Evolutionary conservation across 2,113 vertebrate genomes (phyloP).

Genomic region (Clarias macrocephalus): DNA sequence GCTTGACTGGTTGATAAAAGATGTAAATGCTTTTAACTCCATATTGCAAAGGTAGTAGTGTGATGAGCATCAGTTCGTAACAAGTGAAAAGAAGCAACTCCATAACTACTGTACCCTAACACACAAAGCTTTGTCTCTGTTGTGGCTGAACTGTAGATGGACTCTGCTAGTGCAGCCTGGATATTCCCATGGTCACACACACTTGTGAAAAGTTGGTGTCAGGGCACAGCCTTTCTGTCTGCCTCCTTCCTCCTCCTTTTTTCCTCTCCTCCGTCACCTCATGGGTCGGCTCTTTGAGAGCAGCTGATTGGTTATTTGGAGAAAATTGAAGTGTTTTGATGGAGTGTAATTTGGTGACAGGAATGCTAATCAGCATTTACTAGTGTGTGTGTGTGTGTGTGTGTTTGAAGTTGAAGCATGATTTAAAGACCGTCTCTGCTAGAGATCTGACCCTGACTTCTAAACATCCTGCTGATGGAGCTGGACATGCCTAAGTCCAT

Average conservation of each 20-base stretch:
- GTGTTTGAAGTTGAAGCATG: neutral
- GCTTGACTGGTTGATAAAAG: neutral
- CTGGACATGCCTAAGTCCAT: constrained; percentile 14
- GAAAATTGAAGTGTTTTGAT: neutral
- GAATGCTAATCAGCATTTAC: constrained; percentile 4
- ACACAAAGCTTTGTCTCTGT: constrained; percentile 37
- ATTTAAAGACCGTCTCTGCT: neutral
- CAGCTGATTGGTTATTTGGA: neutral
- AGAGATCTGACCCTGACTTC: constrained; percentile 27
- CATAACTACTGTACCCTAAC: neutral
- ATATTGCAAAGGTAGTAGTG: neutral
- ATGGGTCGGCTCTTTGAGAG: neutral
- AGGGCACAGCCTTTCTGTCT: constrained; percentile 51
- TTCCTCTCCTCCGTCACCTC: constrained; percentile 57
- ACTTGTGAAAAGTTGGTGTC: constrained; percentile 69
- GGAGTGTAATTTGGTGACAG: neutral
- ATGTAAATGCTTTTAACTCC: neutral
- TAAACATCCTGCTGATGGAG: constrained; percentile 14
- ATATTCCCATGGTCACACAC: constrained; percentile 70
- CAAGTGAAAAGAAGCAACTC: neutral
- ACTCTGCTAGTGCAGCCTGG: constrained; percentile 19
- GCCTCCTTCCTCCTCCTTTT: constrained; percentile 57
- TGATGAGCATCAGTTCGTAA: neutral
- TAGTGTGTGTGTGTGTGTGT: neutral
- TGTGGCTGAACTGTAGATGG: neutral